Percentiles rank a stretch among this genome's conserved stretches.
Conservation (phyloP, 2,888 invertebrate species). For the Tetragonula carbonaria region DNA sequence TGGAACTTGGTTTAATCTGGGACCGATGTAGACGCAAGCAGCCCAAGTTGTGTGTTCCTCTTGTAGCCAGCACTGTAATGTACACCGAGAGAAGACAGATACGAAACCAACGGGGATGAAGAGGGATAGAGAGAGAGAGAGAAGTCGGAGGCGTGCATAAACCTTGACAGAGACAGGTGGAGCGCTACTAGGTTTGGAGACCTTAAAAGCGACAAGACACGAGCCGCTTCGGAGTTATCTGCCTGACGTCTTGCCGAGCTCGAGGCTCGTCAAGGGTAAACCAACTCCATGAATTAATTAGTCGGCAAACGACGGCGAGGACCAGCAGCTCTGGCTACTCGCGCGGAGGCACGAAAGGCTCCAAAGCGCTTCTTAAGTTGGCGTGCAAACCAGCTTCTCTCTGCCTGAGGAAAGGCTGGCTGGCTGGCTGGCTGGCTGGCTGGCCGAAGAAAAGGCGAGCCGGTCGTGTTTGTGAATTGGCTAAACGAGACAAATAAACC, state of each 20-base stretch:
- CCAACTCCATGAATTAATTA: constrained; percentile 77
- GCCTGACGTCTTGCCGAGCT: constrained; percentile 58
- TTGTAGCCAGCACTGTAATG: constrained; percentile 56
- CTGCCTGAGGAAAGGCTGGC: no score
- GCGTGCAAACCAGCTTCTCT: neutral
- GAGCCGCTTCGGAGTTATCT: constrained; percentile 62
- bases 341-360: constrained; percentile 53
- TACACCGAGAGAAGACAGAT: constrained; percentile 51
- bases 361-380: constrained; percentile 21
- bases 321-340: constrained; percentile 47
- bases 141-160: constrained; percentile 9
- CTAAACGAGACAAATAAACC: constrained; percentile 33
- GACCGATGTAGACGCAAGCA: constrained; percentile 65
- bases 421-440: no score
- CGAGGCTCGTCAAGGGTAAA: constrained; percentile 67
- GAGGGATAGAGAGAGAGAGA: constrained; percentile 16
- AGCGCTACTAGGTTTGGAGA: constrained; percentile 37
- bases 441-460: neutral
- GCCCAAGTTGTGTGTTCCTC: constrained; percentile 38
- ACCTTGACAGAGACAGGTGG: constrained; percentile 17
- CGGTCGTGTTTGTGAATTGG: constrained; percentile 15
- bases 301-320: constrained; percentile 69
- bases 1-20: constrained; percentile 72
- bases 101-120: constrained; percentile 18
- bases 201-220: constrained; percentile 63